Evolutionary conservation across 2,113 vertebrate genomes (phyloP), one percentile per base, ranked within the genome.

Genomic region (Gopherus evgoodei): DNA sequence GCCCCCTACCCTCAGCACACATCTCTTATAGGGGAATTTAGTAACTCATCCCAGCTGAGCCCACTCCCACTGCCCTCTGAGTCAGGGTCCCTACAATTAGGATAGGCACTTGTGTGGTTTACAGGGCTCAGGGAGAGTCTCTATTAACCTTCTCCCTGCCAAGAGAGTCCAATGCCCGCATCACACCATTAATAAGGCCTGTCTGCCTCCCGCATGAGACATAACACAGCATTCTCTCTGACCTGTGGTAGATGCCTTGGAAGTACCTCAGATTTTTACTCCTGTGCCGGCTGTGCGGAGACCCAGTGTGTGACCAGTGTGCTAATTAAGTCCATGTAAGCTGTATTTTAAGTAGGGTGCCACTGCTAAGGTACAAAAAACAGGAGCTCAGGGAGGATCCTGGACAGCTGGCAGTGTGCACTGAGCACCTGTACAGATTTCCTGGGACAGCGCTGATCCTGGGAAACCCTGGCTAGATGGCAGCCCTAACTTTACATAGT

Each of bases 1-100:
- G 29, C 57, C 27, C 22, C 57, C 29, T 16, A 8, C 25, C 19
- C 52, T 42, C 2, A 21, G 52, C 62, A 52, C 79, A 75, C 52
- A 10, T 59, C 59, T 57, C 2, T 3, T 1, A 14, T 3, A 0
- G 25, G 25, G 1, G 21, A 3, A 47, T 52, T 35, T 8, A 6
- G 50, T 3, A 0, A 8, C 42, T 38, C 38, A 2, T 8, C 38
- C 5, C 49, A 22, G 83, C 75, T 3, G 52, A 59, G 8, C 5
- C 49, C 62, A 17, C 27, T 27, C 8, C 8, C 27, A 12, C 72
- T 47, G 25, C 31, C 3, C 19, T 21, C 9, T 72, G 22, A 72
- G 1, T 2, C 4, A 1, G 17, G 38, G 62, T 21, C n/a, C 8
- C 19, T 72, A 10, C 4, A 7, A 2, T 12, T 13, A 3, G 78